phyloP scores from a whole-genome alignment of 1,140 invertebrate genomes.

The Cherax quadricarinatus region DNA sequence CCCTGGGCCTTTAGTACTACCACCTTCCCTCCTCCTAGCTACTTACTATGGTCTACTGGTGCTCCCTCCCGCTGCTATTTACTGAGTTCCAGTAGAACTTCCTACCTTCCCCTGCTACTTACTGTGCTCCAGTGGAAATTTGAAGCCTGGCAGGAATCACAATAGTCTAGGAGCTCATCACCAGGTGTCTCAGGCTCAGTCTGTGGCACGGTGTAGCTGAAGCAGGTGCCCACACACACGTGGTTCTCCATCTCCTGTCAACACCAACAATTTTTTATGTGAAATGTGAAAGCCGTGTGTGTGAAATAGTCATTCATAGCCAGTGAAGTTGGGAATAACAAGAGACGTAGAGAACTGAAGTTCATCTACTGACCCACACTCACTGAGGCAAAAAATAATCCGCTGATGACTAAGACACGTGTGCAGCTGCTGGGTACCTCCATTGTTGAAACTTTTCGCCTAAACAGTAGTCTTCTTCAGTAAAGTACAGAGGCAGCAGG shows the following conservation, averaged over 20 bases:
- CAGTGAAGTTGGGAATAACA: not conserved
- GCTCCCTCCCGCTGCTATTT: not conserved
- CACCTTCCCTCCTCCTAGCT: not conserved
- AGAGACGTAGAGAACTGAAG: not conserved
- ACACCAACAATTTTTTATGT: not conserved
- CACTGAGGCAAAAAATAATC: too few relatives aligned
- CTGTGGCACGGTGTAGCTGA: constrained; percentile 83
- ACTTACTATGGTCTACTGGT: not conserved
- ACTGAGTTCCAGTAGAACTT: not conserved
- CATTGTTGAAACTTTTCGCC: too few relatives aligned
- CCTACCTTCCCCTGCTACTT: constrained; percentile 62
- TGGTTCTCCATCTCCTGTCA: constrained; percentile 83
- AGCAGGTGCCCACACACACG: constrained; percentile 84
- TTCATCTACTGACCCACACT: too few relatives aligned
- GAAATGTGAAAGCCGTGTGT: not conserved
- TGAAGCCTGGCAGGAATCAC: constrained; percentile 83
- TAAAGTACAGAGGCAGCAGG: too few relatives aligned
- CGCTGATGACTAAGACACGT: too few relatives aligned
- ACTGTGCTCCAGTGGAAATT: constrained; percentile 83
- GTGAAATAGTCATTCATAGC: not conserved
- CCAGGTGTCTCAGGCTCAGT: constrained; percentile 82
- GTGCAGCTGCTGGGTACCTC: too few relatives aligned
- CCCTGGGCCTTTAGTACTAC: too few relatives aligned
- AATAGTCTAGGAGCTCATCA: constrained; percentile 83
- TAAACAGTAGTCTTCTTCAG: too few relatives aligned